Evolutionary conservation across 2,113 vertebrate species (phyloP).

Genomic region (Zapus hudsonius): DNA sequence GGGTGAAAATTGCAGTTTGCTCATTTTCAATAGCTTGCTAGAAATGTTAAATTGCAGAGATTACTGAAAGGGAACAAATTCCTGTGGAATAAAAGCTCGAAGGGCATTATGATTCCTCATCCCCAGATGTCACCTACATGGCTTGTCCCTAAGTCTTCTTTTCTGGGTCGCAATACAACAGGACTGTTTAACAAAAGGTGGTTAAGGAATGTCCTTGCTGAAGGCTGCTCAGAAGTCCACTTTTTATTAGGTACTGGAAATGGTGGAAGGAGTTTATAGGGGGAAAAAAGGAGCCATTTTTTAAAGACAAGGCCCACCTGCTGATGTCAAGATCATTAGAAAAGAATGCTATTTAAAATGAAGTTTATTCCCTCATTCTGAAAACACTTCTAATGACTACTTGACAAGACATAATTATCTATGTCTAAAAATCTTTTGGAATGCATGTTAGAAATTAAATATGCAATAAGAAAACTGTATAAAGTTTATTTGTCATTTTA

Average conservation of each 20-base stretch:
- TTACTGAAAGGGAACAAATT: background rate
- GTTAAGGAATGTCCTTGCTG: background rate
- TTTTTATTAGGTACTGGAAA: background rate
- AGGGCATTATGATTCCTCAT: background rate
- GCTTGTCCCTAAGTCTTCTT: background rate
- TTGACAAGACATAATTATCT: slow-evolving; percentile 51
- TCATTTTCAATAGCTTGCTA: slow-evolving; percentile 26
- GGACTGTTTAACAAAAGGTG: background rate
- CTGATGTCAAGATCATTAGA: slow-evolving; percentile 22
- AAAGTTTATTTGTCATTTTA: slow-evolving; percentile 31
- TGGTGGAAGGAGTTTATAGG: rapidly evolving
- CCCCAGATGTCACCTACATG: background rate
- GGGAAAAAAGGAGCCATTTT: background rate
- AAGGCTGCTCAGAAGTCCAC: background rate
- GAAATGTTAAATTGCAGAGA: slow-evolving; percentile 29
- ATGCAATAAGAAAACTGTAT: slow-evolving; percentile 17
- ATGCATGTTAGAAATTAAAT: slow-evolving; percentile 27
- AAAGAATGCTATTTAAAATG: background rate
- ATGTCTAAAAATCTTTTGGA: slow-evolving; percentile 26
- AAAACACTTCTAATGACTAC: slow-evolving; percentile 50
- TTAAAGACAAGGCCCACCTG: background rate
- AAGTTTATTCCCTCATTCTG: slow-evolving; percentile 36
- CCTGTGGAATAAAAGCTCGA: background rate
- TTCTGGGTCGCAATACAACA: background rate
- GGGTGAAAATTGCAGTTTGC: slow-evolving; percentile 37